These are phyloP conservation scores for Stenolophus ochropezus DNA, from an alignment of 2,888 invertebrate genomes.

Conservation along the genomic window DNA sequence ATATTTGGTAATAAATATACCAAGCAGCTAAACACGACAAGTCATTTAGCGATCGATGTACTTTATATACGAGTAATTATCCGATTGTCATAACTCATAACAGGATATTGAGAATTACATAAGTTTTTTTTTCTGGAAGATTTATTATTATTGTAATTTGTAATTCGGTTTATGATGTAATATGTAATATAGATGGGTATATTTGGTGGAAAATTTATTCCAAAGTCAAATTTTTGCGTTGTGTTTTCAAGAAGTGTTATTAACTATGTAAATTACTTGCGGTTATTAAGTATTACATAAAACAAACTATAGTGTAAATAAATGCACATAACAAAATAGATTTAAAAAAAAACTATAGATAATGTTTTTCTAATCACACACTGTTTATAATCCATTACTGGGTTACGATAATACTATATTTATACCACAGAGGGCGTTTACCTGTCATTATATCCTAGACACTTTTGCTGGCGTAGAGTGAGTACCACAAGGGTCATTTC, in stretches of 20 bases:
- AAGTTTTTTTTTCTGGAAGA: conserved; percentile 7
- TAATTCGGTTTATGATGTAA: conserved; percentile 22
- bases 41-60: not conserved
- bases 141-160: conserved; percentile 10
- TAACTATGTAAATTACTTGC: not conserved
- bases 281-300: not conserved
- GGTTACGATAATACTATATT: too few species aligned
- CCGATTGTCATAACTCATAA: conserved; percentile 22
- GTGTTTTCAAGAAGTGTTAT: not conserved
- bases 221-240: conserved; percentile 22
- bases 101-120: conserved; percentile 13
- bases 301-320: not conserved
- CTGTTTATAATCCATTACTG: too few species aligned
- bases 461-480: too few species aligned
- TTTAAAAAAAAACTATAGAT: too few species aligned
- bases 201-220: conserved; percentile 9
- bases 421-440: too few species aligned
- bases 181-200: not conserved
- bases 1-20: conserved; percentile 11
- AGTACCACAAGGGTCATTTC: too few species aligned
- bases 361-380: too few species aligned
- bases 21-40: not conserved
- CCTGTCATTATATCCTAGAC: too few species aligned
- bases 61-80: not conserved
- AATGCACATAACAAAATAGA: too few species aligned